Conservation (phyloP, 1,140 invertebrate species). For the Sarcophaga peregrina region DNA sequence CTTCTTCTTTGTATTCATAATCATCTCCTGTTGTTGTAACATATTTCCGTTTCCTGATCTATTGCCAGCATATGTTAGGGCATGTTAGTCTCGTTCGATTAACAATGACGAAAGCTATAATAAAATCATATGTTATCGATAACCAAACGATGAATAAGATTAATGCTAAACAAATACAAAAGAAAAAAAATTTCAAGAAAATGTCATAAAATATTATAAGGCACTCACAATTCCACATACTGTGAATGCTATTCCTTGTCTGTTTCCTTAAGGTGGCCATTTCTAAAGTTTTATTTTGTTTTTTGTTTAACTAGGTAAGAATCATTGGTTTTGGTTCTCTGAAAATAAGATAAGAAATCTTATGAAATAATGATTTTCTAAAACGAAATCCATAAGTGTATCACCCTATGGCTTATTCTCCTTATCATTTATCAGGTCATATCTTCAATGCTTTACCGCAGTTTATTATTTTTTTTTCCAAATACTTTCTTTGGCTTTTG, state of each 20-base stretch:
- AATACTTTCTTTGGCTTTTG: neutral
- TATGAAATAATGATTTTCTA: too few relatives aligned
- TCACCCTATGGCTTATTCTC: too few relatives aligned
- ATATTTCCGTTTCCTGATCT: slow-evolving; percentile 14
- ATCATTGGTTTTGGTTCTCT: too few relatives aligned
- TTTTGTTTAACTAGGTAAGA: too few relatives aligned
- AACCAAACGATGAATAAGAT: neutral
- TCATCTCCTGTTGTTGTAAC: slow-evolving; percentile 11
- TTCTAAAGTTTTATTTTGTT: too few relatives aligned
- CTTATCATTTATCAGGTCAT: neutral
- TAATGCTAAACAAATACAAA: neutral
- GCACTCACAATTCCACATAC: neutral
- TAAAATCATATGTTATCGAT: slow-evolving; percentile 13
- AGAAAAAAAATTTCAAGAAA: neutral
- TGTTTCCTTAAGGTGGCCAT: neutral
- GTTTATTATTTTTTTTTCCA: neutral
- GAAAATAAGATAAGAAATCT: too few relatives aligned
- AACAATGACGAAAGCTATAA: neutral
- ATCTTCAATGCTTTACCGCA: neutral
- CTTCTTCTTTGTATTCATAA: too few relatives aligned
- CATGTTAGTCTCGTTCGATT: neutral
- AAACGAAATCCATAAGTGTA: too few relatives aligned
- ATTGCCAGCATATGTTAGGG: neutral
- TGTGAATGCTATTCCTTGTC: neutral
- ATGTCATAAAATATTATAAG: neutral